Percentiles rank a stretch among this genome's conserved stretches.
These are phyloP conservation scores for Physella acuta DNA, from an alignment of 1,140 invertebrate genomes.

Conservation along the genomic window DNA sequence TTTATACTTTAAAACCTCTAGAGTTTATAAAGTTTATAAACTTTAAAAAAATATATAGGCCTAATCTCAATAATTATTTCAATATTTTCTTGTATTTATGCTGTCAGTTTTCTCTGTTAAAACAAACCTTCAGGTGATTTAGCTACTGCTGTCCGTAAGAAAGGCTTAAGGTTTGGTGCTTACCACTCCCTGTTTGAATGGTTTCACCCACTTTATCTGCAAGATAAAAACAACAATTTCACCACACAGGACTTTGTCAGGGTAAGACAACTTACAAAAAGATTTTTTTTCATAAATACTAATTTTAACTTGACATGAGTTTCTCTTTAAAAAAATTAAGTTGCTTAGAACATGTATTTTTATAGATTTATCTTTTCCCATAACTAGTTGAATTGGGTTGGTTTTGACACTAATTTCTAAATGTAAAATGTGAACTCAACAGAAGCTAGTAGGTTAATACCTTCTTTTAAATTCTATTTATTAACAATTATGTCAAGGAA, in stretches of 20 bases:
- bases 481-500: too few species aligned
- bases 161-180: conserved; percentile 71
- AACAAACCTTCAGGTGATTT: conserved; percentile 59
- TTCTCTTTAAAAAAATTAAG: neutral
- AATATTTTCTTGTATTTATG: neutral
- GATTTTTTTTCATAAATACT: neutral
- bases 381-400: too few species aligned
- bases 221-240: conserved; percentile 73
- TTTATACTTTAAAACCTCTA: too few species aligned
- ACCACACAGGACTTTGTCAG: conserved; percentile 66
- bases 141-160: conserved; percentile 53
- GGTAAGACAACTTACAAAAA: conserved; percentile 51
- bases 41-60: too few species aligned
- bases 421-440: too few species aligned
- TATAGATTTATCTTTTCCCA: neutral
- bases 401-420: too few species aligned
- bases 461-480: too few species aligned
- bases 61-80: too few species aligned
- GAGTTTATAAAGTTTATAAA: too few species aligned
- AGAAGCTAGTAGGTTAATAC: too few species aligned
- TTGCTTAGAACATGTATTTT: neutral
- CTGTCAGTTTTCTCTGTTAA: conserved; percentile 16
- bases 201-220: conserved; percentile 83
- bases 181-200: conserved; percentile 91
- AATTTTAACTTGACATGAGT: too few species aligned